These are phyloP conservation scores for Catharus minimus DNA, from an alignment of 2,113 vertebrate species.

Conservation along the genomic window DNA sequence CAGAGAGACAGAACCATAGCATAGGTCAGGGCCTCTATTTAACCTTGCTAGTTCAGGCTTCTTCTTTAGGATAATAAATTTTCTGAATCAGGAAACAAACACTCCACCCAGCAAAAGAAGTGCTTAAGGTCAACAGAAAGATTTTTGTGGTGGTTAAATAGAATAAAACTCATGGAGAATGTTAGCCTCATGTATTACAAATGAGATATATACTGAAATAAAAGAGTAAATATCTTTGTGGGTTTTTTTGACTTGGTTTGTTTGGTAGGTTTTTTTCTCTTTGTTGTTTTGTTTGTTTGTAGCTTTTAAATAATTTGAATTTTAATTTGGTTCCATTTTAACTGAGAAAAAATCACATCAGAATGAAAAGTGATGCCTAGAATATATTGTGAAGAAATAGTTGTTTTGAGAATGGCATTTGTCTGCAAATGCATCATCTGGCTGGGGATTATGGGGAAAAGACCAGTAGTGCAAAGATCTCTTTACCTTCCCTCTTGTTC, in stretches of 20 bases:
- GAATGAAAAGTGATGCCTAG: neutral
- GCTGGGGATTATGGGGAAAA: neutral
- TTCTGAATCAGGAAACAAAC: neutral
- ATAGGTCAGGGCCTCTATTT: neutral
- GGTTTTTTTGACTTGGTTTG: fast-evolving
- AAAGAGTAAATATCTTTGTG: neutral
- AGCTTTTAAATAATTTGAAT: neutral
- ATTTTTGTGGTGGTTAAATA: neutral
- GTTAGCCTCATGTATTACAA: neutral
- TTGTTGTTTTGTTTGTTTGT: neutral
- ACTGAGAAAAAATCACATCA: neutral
- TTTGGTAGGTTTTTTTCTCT: neutral
- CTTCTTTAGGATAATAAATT: neutral
- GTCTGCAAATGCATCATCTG: neutral
- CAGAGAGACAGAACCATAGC: fast-evolving
- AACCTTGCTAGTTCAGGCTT: neutral
- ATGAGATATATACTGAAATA: neutral
- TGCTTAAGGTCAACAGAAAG: neutral
- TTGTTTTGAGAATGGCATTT: neutral
- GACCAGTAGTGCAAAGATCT: neutral
- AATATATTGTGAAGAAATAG: neutral
- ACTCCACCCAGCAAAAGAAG: neutral
- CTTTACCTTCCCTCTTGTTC: neutral
- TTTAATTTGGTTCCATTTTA: neutral
- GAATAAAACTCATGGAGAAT: neutral